Evolutionary conservation across 2,113 vertebrate genomes (phyloP), one percentile per base, ranked within the genome.

Genomic region (Gorilla gorilla): DNA sequence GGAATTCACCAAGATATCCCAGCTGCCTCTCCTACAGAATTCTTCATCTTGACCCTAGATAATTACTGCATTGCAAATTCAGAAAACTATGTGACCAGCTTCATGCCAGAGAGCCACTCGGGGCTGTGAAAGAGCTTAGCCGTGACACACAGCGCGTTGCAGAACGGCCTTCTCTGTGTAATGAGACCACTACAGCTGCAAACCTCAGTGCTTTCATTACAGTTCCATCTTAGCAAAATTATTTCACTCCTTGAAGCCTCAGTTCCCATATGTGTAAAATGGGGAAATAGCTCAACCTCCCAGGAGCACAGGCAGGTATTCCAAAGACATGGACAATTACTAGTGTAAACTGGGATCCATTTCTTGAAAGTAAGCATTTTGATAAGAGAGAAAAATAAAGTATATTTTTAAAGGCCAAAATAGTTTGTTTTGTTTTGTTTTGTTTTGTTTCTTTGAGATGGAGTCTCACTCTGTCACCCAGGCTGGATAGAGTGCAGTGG

Each of bases 311-410:
- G 30, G 13, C 9, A 23, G 11, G 9, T 3, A 3, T 30, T 5
- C 57, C 57, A 30, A 2, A 48, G 38, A 27, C 0, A 1, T 45
- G 1, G 52, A 45, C 0, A 2, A 0, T 6, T 0, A 0, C 57
- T 6, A 6, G 13, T 2, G 8, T 7, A 6, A 6, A 30, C 18
- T 23, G 22, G 25, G 0, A 27, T n/a, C 0, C 0, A 0, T 48
- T 64, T 18, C 45, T 22, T 45, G 30, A 48, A 61, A 52, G n/a
- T 3, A 11, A 75, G n/a, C 32, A 1, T 18, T 32, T n/a, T 27
- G 14, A 3, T 22, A 2, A 45, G 13, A 83, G 48, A 27, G 16
- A 27, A 48, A 93, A 40, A 9, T 5, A 40, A 23, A 7, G 3
- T 13, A 0, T 22, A 27, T 82, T 68, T 68, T 45, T 18, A 55